These are phyloP conservation scores for Drosophila multiciliata DNA, from an alignment of 2,888 invertebrate species.

Conservation along the genomic window DNA sequence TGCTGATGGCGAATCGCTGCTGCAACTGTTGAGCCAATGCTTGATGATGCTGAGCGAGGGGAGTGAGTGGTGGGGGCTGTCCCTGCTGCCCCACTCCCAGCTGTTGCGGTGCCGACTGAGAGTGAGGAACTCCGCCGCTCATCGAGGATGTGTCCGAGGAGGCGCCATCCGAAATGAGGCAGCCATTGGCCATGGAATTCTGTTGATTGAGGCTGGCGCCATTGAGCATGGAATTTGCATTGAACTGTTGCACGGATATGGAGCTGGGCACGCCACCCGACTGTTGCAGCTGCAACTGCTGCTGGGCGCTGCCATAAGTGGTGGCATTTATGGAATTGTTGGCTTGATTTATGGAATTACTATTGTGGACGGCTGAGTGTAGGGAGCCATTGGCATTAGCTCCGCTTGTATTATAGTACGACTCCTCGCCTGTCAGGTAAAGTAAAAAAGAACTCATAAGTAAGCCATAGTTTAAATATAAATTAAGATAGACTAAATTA, in stretches of 20 bases:
- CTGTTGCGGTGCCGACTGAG: slow-evolving; percentile 85
- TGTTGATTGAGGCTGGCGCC: slow-evolving; percentile 61
- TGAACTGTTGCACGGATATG: slow-evolving; percentile 85
- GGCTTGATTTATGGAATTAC: slow-evolving; percentile 82
- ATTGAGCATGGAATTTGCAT: slow-evolving; percentile 78
- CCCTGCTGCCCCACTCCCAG: slow-evolving; percentile 78
- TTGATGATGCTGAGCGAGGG: slow-evolving; percentile 87
- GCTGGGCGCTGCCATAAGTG: slow-evolving; percentile 77
- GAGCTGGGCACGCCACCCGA: slow-evolving; percentile 81
- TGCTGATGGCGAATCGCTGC: slow-evolving; percentile 86
- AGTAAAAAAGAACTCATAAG: not conserved
- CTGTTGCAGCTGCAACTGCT: slow-evolving; percentile 63
- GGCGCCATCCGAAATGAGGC: slow-evolving; percentile 68
- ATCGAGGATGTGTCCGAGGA: slow-evolving; percentile 78
- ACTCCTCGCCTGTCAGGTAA: slow-evolving; percentile 82
- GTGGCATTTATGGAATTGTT: slow-evolving; percentile 81
- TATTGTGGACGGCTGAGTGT: slow-evolving; percentile 83
- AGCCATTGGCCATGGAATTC: slow-evolving; percentile 74
- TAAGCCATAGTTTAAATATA: too few relatives aligned
- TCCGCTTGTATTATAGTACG: slow-evolving; percentile 81
- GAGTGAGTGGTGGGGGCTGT: slow-evolving; percentile 81
- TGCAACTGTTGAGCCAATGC: slow-evolving; percentile 87
- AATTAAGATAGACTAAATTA: not conserved
- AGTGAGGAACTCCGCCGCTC: slow-evolving; percentile 83
- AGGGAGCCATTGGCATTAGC: slow-evolving; percentile 83